Evolutionary conservation across 2,888 invertebrate genomes (phyloP).

Genomic region (Parelbella ahira): DNA sequence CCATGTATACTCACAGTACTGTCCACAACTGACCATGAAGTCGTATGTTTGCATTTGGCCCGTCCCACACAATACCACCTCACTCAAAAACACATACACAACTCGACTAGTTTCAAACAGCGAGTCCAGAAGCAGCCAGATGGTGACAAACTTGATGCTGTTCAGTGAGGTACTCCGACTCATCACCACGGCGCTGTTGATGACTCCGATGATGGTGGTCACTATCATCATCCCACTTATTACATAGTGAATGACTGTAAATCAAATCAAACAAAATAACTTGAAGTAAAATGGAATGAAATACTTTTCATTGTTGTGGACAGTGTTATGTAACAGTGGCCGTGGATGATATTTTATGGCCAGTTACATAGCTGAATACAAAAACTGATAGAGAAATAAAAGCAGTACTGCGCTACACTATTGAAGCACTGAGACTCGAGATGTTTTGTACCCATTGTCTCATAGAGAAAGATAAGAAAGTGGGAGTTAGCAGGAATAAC

Average conservation of each 20-base stretch:
- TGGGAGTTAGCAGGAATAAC: no score
- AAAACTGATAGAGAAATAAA: no score
- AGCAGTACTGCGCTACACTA: no score
- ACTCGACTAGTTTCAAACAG: constrained; percentile 67
- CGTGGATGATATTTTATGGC: no score
- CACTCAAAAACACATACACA: constrained; percentile 62
- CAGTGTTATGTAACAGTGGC: no score
- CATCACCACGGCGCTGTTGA: constrained; percentile 62
- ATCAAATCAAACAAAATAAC: not conserved
- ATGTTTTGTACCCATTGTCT: no score
- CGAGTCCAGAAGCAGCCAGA: constrained; percentile 66
- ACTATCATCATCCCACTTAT: constrained; percentile 58
- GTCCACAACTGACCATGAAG: constrained; percentile 57
- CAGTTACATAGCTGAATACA: no score
- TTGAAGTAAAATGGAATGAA: not conserved
- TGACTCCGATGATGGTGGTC: constrained; percentile 58
- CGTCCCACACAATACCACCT: constrained; percentile 55
- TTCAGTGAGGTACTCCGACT: constrained; percentile 49
- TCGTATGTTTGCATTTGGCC: constrained; percentile 61
- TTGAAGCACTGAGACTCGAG: no score
- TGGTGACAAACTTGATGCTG: constrained; percentile 55
- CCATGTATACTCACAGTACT: constrained; percentile 51
- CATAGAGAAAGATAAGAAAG: no score
- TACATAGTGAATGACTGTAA: constrained; percentile 61
- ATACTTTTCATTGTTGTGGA: no score